Evolutionary conservation across 1,140 invertebrate species (phyloP), one percentile per base, ranked within the genome.

Genomic region (Drosophila grimshawi): DNA sequence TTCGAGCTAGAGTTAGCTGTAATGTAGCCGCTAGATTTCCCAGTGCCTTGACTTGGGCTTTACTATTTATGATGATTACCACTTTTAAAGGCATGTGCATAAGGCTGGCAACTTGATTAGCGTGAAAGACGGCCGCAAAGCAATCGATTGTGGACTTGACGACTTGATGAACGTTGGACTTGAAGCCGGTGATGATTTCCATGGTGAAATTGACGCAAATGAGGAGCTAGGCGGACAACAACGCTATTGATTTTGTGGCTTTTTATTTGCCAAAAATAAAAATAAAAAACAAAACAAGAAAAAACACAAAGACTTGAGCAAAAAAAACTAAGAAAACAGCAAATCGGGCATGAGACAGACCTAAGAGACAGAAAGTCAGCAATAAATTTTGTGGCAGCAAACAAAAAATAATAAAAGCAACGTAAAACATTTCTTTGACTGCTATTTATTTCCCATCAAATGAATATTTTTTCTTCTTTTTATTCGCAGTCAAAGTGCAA

Each of bases 61-160:
- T 85, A 89, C 85, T 66, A 88, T 85, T 89, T 88, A 88, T 88
- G 77, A 89, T 88, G 85, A 89, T 88, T 88, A 88, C 77, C 49
- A 72, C 74, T 74, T 82, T 53, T 30, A 48, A 57, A 63, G 57
- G 37, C 48, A 61, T 77, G 68, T 55, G 32, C 48, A 57, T 48
- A 29, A n/a, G 43, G 48, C 43, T 56, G 51, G 78, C 66, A 86
- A 81, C 78, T 88, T 83, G 83, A 86, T 88, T 88, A 86, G 70
- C 81, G 78, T 69, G 56, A 75, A 86, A 29, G 57, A 46, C 43
- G 61, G 59, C 49, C 66, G 30, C 65, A 68, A 63, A 65, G 63
- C 41, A 51, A 35, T 3, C 45, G 10, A 19, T 55, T 35, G 48
- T 43, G 39, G 41, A 60, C 46, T 69, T 76, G 70, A 55, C 57